Conservation (phyloP, 2,113 vertebrate species). For the Leptocoma aspasia region DNA sequence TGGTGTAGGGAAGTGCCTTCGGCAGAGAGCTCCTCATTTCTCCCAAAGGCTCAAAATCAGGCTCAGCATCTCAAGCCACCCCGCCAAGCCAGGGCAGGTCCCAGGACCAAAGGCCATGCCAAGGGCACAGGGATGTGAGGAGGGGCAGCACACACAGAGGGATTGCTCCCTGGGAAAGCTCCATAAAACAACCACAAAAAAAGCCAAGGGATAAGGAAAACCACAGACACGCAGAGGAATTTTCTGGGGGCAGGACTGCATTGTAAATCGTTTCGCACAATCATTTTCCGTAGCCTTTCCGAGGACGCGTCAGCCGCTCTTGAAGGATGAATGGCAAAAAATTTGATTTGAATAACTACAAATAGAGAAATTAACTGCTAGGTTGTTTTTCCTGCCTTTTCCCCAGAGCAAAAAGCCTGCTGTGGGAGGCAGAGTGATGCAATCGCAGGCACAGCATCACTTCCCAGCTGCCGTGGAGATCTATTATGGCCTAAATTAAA, state of each 20-base stretch:
- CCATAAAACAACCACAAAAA: neutral
- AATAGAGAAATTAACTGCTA: conserved; percentile 70
- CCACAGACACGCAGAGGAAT: neutral
- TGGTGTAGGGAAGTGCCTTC: neutral
- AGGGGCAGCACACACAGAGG: neutral
- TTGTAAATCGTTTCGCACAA: neutral
- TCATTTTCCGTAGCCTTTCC: conserved; percentile 42
- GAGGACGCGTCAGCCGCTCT: conserved; percentile 49
- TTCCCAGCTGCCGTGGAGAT: conserved; percentile 70
- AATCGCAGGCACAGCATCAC: conserved; percentile 71
- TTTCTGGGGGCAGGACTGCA: conserved; percentile 36
- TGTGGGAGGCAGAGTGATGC: conserved; percentile 65
- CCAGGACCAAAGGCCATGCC: neutral
- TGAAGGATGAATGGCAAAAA: conserved; percentile 68
- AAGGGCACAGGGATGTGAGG: rapidly evolving
- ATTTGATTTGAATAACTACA: conserved; percentile 72
- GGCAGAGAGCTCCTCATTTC: neutral
- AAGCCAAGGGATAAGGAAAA: neutral
- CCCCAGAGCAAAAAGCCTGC: conserved; percentile 57
- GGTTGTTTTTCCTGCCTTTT: conserved; percentile 60
- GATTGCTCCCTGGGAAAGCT: neutral
- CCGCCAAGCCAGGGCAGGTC: too few relatives aligned
- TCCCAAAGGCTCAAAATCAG: neutral
- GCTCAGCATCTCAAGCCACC: neutral
- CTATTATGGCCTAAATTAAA: conserved; percentile 77